Percentiles rank a stretch among this genome's conserved stretches.
These are phyloP conservation scores for Alosa sapidissima DNA, from an alignment of 2,797 vertebrate genomes.

Conservation along the genomic window DNA sequence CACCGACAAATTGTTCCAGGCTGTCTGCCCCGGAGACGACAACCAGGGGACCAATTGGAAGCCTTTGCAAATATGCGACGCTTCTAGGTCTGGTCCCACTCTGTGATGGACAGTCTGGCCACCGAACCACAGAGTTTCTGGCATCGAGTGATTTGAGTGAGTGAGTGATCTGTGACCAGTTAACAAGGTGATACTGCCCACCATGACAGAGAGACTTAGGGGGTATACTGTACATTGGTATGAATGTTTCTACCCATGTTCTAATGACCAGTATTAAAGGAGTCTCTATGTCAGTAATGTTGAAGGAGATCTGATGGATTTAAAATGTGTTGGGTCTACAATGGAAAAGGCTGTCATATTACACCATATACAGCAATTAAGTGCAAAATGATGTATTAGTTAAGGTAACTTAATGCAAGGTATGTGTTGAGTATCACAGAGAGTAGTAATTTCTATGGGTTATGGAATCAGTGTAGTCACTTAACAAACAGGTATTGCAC, in stretches of 20 bases:
- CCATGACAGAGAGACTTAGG: not conserved
- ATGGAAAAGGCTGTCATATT: not conserved
- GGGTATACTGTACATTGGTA: not conserved
- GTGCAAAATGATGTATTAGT: not conserved
- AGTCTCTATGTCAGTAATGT: too few relatives aligned
- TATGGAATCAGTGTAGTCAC: not conserved
- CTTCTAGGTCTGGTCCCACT: slow-evolving; percentile 50
- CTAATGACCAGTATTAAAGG: not conserved
- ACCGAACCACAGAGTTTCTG: not conserved
- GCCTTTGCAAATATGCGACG: slow-evolving; percentile 68
- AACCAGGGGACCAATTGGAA: slow-evolving; percentile 70
- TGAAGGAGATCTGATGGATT: not conserved
- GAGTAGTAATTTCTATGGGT: not conserved
- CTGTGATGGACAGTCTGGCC: slow-evolving; percentile 46
- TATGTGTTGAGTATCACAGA: not conserved
- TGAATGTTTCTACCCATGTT: not conserved
- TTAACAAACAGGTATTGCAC: not conserved
- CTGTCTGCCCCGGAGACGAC: slow-evolving; percentile 77
- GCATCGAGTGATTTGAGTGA: not conserved
- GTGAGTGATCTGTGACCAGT: not conserved
- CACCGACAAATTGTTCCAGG: slow-evolving; percentile 71
- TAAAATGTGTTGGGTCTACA: not conserved
- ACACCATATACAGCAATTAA: not conserved
- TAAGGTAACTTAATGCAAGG: not conserved
- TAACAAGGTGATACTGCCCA: not conserved